A percentile compares a stretch with the other conserved stretches of the same genome.
These are phyloP conservation scores for Hipparchia sbordonii DNA, from an alignment of 2,888 invertebrate species.

Conservation along the genomic window DNA sequence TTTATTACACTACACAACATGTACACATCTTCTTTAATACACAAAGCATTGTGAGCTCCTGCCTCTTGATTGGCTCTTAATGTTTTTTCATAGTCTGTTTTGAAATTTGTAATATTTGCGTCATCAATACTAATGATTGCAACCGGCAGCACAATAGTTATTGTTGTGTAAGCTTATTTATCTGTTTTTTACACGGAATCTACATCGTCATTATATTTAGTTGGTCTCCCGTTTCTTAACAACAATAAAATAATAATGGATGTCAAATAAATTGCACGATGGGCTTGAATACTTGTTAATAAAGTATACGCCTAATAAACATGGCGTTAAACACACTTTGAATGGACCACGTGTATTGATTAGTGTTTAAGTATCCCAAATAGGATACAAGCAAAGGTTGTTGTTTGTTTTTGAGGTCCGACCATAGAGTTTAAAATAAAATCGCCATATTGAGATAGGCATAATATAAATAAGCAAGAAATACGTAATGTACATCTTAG, in stretches of 20 bases:
- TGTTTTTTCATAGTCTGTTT: conserved; percentile 69
- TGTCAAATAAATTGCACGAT: conserved; percentile 50
- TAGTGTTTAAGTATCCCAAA: conserved; percentile 39
- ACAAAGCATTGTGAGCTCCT: conserved; percentile 53
- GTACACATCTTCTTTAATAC: conserved; percentile 63
- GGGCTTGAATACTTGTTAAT: conserved; percentile 43
- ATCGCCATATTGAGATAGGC: no score
- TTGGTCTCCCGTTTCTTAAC: conserved; percentile 63
- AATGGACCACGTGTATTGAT: conserved; percentile 42
- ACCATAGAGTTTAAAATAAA: neutral
- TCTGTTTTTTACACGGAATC: conserved; percentile 60
- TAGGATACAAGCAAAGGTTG: neutral
- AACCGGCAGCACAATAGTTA: conserved; percentile 75
- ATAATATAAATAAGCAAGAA: no score
- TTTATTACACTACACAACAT: conserved; percentile 70
- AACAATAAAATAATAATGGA: conserved; percentile 66
- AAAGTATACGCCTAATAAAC: conserved; percentile 49
- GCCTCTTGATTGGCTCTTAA: conserved; percentile 74
- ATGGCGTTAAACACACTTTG: conserved; percentile 41
- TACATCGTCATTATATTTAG: conserved; percentile 80
- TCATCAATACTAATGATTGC: conserved; percentile 82
- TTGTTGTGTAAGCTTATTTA: conserved; percentile 69
- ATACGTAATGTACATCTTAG: no score
- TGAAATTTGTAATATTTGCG: conserved; percentile 73
- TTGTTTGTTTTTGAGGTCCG: neutral